Conservation (phyloP, 2,888 invertebrate species). For the Drosophila emarginata region DNA sequence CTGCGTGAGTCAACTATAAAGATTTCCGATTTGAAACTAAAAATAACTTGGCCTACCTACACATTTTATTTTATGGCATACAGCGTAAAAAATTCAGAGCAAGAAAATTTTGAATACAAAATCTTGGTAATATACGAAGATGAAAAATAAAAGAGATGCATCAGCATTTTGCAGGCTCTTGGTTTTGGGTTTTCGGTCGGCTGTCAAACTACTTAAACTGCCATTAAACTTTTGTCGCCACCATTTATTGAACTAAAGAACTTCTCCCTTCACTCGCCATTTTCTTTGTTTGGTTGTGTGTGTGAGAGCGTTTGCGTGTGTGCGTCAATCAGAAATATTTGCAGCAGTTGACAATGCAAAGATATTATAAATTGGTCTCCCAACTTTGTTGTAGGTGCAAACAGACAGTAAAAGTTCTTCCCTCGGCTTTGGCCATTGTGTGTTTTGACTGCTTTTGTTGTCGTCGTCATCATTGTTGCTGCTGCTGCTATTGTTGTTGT, state of each 20-base stretch:
- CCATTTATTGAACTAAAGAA: slow-evolving; percentile 34
- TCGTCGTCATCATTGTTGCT: slow-evolving; percentile 58
- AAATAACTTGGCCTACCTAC: slow-evolving; percentile 27
- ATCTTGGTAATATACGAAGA: not conserved
- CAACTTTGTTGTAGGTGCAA: slow-evolving; percentile 70
- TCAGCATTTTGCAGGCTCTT: not conserved
- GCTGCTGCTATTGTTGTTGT: slow-evolving; percentile 65
- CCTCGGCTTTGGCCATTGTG: slow-evolving; percentile 26
- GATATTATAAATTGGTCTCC: slow-evolving; percentile 64
- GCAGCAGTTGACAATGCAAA: slow-evolving; percentile 14
- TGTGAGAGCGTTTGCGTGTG: slow-evolving; percentile 20
- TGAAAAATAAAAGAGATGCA: not conserved
- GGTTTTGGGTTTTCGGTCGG: slow-evolving; percentile 11
- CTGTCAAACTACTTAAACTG: slow-evolving; percentile 79
- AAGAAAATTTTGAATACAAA: not conserved
- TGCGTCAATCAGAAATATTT: slow-evolving; percentile 58
- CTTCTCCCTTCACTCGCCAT: slow-evolving; percentile 22
- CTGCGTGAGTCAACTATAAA: slow-evolving; percentile 63
- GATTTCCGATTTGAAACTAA: slow-evolving; percentile 39
- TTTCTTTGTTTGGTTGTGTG: not conserved
- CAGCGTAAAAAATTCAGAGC: too few species aligned
- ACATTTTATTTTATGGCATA: slow-evolving; percentile 1
- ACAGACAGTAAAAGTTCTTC: slow-evolving; percentile 45
- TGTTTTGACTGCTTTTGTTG: slow-evolving; percentile 61
- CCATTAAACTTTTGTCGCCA: slow-evolving; percentile 78